phyloP scores from a whole-genome alignment of 2,113 vertebrate genomes.

The Antechinus flavipes region DNA sequence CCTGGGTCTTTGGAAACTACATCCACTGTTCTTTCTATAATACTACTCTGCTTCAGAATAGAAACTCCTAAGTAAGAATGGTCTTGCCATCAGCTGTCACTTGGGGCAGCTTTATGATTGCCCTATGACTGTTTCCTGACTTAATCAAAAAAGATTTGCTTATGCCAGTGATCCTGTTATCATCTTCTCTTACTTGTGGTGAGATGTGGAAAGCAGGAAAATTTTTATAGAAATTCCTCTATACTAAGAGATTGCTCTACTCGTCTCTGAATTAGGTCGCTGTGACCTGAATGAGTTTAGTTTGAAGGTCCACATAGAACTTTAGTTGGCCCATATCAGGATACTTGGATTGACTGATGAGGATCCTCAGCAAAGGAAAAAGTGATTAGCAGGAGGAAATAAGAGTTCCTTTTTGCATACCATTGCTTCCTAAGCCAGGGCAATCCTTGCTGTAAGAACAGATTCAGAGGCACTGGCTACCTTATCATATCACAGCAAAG shows the following conservation, averaged over 20 bases:
- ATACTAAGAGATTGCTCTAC: not conserved
- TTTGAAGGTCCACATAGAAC: not conserved
- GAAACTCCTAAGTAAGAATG: not conserved
- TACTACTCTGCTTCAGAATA: not conserved
- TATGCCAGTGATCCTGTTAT: not conserved
- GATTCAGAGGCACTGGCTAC: not conserved
- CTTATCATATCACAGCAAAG: not conserved
- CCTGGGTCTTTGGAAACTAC: not conserved
- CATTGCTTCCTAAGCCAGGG: constrained; percentile 17
- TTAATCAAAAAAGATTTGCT: not conserved
- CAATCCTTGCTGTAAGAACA: not conserved
- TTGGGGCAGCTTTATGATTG: not conserved
- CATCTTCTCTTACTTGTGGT: not conserved
- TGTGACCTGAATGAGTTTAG: not conserved
- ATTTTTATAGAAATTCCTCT: not conserved
- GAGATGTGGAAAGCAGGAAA: not conserved
- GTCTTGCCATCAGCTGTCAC: not conserved
- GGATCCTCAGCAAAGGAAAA: not conserved
- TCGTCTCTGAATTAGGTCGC: constrained; percentile 19
- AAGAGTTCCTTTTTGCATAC: not conserved
- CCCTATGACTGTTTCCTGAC: not conserved
- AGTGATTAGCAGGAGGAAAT: not conserved
- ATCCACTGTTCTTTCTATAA: not conserved
- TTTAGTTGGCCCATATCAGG: not conserved
- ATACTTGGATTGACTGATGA: not conserved